Base-by-base conservation (phyloP, 2,888 invertebrate species). In the Chymomyza amoena region DNA sequence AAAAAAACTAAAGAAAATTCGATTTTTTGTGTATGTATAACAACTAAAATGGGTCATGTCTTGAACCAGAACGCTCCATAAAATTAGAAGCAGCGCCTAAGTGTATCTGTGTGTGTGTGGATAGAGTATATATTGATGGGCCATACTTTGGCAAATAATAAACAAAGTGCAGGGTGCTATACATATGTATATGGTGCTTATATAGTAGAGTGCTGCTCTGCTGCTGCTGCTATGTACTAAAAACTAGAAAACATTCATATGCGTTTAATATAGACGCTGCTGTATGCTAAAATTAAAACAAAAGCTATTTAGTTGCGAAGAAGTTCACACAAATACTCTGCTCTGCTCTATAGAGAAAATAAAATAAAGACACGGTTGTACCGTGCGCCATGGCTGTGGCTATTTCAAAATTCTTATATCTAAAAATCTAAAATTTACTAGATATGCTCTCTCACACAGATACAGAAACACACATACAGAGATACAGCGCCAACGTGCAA, bases 261-360 rank as follows among this genome's bases (percentile, higher is more conserved):
- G 88, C 80, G 82, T 86, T 86, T 86, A 88, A 87, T 86, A 87
- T 86, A 86, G 87, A 79, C 77, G 79, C 76, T 57, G 84, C 81
- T 85, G 73, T 78, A 76, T 75, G 86, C 89, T 89, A 89, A 89
- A 87, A 77, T 90, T 89, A 90, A 88, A 90, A 89, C 88, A 86
- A 89, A 89, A 86, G 84, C 88, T 83, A 90, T 89, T 89, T 87
- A 87, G 86, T 88, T 84, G 84, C 84, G 84, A 84, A 83, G 88
- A 89, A 88, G 85, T 89, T 89, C 84, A 87, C 79, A 88, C 86
- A 78, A 78, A 83, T 84, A 71, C 65, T 57, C 15, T 54, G 20
- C 65, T 57, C 15, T 54, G 20, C 54, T 54, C 54, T 71, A 39
- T 62, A 59, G 20, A 10, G 36, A 39, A 36, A 6, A 32, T 32